Base-by-base conservation (phyloP, 2,113 vertebrate species). In the Oriolus oriolus region DNA sequence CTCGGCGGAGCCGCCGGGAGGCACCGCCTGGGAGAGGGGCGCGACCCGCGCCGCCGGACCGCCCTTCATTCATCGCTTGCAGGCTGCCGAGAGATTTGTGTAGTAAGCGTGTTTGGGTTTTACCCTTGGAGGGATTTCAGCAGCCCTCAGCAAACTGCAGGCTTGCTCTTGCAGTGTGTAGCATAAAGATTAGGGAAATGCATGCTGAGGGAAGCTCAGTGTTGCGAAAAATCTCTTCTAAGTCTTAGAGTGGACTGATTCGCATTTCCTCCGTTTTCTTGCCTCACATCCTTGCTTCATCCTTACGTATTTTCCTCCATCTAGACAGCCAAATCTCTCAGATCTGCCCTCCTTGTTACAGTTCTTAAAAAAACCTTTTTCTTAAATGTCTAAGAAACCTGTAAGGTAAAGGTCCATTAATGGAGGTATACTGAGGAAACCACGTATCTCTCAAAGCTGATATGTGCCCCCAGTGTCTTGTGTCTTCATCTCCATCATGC, bases 381-480 rank as follows among this genome's bases (percentile, higher is more conserved):
- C 6, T 54, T 70, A 41, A 22, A 13, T 64, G 6, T 42, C 13
- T 35, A 39, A 18, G 39, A 42, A 84, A 8, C 12, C 4, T 15
- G 30, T 28, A 5, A 9, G 24, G 4, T 52, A 35, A 50, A 84
- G 30, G 18, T 81, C 31, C 18, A 2, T 78, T 80, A 60, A 24
- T 41, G 35, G 60, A 37, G 10, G 12, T n/a, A 1, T 26, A 1
- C 4, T 7, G 11, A 78, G 35, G 73, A 66, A 54, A 41, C 17
- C 14, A 21, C 5, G 2, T 49, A 5, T 54, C 33, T 54, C 16
- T 7, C 4, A 35, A 68, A 42, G 20, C 17, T 54, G 35, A 1
- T 68, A 13, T 0, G 2, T 44, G 4, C 11, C 22, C 10, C 3
- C 11, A 6, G 19, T 53, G 30, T 27, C 15, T 30, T 11, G 11